A percentile compares a stretch with the other conserved stretches of the same genome.
Evolutionary conservation across 2,113 vertebrate genomes (phyloP).

Genomic region (Entelurus aequoreus): DNA sequence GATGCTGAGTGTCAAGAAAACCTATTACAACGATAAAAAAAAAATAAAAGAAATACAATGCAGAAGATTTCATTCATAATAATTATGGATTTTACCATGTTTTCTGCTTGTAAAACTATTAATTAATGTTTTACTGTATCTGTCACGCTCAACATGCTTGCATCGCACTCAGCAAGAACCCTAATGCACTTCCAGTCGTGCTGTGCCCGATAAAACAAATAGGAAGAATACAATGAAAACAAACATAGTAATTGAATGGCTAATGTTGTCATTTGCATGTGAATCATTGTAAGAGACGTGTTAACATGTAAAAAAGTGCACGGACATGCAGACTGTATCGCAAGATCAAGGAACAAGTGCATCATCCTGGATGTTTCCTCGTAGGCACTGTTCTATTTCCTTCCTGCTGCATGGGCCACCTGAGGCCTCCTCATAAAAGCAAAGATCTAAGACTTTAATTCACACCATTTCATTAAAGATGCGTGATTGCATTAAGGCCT

Average conservation of each 20-base stretch:
- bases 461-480: conserved; percentile 66
- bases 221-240: conserved; percentile 10
- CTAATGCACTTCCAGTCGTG: conserved; percentile 22
- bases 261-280: conserved; percentile 48
- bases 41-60: no score
- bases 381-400: conserved; percentile 62
- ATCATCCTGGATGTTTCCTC: conserved; percentile 62
- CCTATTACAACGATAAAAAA: no score
- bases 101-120: no score
- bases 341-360: conserved; percentile 63
- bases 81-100: no score
- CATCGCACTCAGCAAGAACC: conserved; percentile 11
- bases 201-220: conserved; percentile 4
- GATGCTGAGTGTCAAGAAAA: no score
- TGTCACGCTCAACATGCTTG: neutral
- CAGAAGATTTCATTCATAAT: no score
- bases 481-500: conserved; percentile 59
- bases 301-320: conserved; percentile 41
- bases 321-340: conserved; percentile 24
- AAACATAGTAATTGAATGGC: conserved; percentile 21
- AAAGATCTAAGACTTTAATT: conserved; percentile 69
- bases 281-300: conserved; percentile 23
- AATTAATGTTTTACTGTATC: neutral
- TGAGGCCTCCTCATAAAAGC: conserved; percentile 65
- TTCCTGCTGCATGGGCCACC: conserved; percentile 57